Conservation (phyloP, 2,113 vertebrate species). For the Xiphophorus maculatus region DNA sequence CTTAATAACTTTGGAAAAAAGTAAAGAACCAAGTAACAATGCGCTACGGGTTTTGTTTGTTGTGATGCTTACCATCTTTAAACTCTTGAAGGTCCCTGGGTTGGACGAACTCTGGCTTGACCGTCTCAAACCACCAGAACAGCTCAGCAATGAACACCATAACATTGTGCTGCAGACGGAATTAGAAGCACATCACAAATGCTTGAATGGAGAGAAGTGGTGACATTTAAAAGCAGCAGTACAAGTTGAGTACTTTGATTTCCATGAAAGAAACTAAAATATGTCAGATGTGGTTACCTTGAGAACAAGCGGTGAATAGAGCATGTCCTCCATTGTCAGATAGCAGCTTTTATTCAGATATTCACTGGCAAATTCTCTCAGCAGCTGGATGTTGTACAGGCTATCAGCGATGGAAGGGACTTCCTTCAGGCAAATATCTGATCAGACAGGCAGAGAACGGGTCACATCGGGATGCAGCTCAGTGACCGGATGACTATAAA, state of each 20-base stretch:
- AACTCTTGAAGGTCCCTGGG: constrained; percentile 91
- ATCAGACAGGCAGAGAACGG: constrained; percentile 40
- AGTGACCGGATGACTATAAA: constrained; percentile 51
- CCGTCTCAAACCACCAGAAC: constrained; percentile 98
- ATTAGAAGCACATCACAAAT: background rate
- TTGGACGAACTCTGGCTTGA: constrained; percentile 95
- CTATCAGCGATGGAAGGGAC: constrained; percentile 91
- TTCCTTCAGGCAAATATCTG: constrained; percentile 96
- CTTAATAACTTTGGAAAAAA: too few species aligned
- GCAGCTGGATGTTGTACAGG: constrained; percentile 92
- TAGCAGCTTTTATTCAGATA: constrained; percentile 94
- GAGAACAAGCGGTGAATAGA: constrained; percentile 91
- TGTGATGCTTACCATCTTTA: constrained; percentile 84
- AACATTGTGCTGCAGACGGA: constrained; percentile 66
- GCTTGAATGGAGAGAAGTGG: background rate
- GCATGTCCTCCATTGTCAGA: constrained; percentile 91
- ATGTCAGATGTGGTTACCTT: constrained; percentile 82
- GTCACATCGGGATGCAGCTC: constrained; percentile 41
- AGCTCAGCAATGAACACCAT: constrained; percentile 96
- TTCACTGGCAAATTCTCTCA: constrained; percentile 90
- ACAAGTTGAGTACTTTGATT: background rate
- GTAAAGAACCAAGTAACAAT: too few species aligned
- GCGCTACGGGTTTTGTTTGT: background rate
- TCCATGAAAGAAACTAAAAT: background rate
- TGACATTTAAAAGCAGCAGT: background rate